Evolutionary conservation across 2,797 vertebrate species (phyloP), one percentile per base, ranked within the genome.

Genomic region (Scleropages formosus): DNA sequence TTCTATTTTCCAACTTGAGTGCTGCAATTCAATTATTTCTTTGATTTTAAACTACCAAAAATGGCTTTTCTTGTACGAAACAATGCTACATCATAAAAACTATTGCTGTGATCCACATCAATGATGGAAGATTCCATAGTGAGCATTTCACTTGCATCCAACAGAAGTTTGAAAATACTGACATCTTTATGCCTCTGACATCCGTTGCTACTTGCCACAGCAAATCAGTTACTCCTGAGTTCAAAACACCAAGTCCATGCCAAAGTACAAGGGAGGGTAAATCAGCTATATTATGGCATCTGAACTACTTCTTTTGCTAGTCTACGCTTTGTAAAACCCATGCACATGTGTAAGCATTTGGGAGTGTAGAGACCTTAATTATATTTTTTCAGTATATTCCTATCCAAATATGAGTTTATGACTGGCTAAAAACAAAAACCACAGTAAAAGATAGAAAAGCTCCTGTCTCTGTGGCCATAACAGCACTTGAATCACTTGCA

Each of bases 271-370:
- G 83, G 66, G 44, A 47, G 58, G 46, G 64, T 72, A 22, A 69
- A 87, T 75, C 26, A 82, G 79, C 81, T 69, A 61, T 84, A 77
- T 16, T 85, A 85, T 90, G 89, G 89, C 89, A 88, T 90, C 91
- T 90, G 18, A 88, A 87, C 27, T 79, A 87, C 86, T 87, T 78
- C 81, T 82, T 89, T 85, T 85, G 83, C 85, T 81, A 24, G 22
- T 22, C 68, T 58, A 10, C 20, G 46, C n/a, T 44, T 20, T 47
- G 46, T 46, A 15, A 24, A 20, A 20, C 46, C 4, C 51, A 56
- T 56, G 56, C 18, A 12, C 59, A 1, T 39, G 24, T 65, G 71
- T 49, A 26, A 47, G 60, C 47, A 39, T 39, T 27, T 53, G 60
- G 49, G 39, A 26, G 72, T 58, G 22, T 49, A 27, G 27, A 71